Evolutionary conservation across 2,113 vertebrate species (phyloP).

Genomic region (Xenopus borealis): DNA sequence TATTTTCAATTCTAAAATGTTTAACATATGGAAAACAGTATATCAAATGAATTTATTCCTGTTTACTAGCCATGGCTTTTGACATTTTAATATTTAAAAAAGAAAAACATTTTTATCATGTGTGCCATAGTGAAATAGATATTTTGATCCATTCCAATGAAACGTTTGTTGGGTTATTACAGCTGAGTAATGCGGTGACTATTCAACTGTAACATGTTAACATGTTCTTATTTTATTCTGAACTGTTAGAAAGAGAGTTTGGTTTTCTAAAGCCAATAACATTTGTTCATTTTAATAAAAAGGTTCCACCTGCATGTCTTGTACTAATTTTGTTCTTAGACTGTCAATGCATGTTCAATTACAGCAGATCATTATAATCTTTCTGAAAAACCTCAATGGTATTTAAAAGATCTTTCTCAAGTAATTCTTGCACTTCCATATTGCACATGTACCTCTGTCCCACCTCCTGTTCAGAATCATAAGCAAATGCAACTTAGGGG

Average conservation of each 20-base stretch:
- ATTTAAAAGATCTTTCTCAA: too few species aligned
- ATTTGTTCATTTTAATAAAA: conserved; percentile 6
- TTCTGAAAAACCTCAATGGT: too few species aligned
- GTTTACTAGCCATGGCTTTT: background rate
- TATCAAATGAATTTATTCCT: background rate
- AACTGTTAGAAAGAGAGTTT: background rate
- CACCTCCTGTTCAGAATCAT: too few species aligned
- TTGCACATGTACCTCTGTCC: too few species aligned
- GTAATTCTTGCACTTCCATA: too few species aligned
- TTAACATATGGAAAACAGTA: background rate
- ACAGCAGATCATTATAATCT: too few species aligned
- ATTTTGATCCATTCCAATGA: background rate
- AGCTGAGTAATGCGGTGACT: background rate
- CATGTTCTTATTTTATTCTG: background rate
- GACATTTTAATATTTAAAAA: background rate
- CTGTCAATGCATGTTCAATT: too few species aligned
- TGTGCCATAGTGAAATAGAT: background rate
- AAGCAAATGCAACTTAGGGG: too few species aligned
- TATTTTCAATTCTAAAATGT: background rate
- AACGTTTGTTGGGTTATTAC: conserved; percentile 2
- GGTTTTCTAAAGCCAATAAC: conserved; percentile 7
- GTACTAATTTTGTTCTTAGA: background rate
- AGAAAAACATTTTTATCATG: background rate
- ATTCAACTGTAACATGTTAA: conserved; percentile 11
- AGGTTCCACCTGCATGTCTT: background rate